Conservation (phyloP, 2,888 invertebrate species). For the Piscicola geometra region DNA sequence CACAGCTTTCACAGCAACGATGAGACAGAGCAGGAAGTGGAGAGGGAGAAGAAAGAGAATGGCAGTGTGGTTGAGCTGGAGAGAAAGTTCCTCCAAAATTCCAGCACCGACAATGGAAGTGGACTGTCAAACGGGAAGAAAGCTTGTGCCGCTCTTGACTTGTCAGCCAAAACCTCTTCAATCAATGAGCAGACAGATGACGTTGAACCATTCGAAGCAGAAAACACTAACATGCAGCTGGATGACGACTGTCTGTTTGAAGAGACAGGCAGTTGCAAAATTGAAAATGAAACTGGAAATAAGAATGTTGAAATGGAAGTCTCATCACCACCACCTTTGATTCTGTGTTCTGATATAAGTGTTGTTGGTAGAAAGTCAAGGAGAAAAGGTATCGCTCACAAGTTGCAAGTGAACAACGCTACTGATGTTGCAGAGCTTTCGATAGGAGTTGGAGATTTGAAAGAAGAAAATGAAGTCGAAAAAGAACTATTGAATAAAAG, state of each 20-base stretch:
- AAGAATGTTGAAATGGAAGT: neutral
- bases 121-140: neutral
- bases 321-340: neutral
- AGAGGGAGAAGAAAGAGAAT: neutral
- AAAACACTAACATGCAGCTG: neutral
- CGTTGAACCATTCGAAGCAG: neutral
- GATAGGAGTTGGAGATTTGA: too few relatives aligned
- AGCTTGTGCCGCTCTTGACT: neutral
- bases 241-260: neutral
- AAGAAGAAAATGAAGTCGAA: neutral
- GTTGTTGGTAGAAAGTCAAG: conserved; percentile 15
- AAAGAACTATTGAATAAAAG: neutral
- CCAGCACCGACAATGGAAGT: too few relatives aligned
- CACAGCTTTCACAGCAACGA: neutral
- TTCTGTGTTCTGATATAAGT: neutral
- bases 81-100: too few relatives aligned
- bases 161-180: neutral
- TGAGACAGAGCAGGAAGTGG: neutral
- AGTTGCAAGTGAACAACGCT: conserved; percentile 7
- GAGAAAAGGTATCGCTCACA: conserved; percentile 35
- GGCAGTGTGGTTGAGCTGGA: too few relatives aligned
- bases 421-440: too few relatives aligned
- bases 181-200: neutral
- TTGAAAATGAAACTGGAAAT: neutral
- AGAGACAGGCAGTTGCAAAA: neutral